Conservation (phyloP, 2,113 vertebrate species). For the Ceyx cyanopectus region DNA sequence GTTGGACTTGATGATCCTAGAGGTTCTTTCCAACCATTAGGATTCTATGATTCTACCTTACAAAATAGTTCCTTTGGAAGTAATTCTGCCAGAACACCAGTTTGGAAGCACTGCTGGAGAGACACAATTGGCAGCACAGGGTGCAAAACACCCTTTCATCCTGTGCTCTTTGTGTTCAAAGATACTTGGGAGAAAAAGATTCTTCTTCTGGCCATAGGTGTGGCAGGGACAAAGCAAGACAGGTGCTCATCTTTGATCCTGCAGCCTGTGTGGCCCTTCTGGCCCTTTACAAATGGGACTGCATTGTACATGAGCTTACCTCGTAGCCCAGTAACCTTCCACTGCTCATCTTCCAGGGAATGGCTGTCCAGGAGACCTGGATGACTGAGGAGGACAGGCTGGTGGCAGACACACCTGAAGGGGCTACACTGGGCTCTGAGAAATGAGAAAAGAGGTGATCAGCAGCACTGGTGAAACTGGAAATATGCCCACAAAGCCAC, state of each 20-base stretch:
- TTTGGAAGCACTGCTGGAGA: not conserved
- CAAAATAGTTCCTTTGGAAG: not conserved
- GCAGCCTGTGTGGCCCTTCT: fast-evolving
- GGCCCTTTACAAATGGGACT: not conserved
- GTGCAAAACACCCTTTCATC: not conserved
- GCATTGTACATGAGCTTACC: conserved; percentile 72
- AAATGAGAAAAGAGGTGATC: not conserved
- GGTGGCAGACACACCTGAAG: conserved; percentile 80
- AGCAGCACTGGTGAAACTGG: not conserved
- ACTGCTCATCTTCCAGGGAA: conserved; percentile 81
- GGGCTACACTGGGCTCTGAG: conserved; percentile 86
- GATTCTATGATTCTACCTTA: not conserved
- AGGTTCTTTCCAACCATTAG: no score
- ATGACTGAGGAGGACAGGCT: conserved; percentile 91
- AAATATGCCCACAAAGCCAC: not conserved
- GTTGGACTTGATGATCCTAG: no score
- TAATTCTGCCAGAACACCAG: not conserved
- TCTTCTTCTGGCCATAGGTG: not conserved
- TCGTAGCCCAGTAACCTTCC: conserved; percentile 94
- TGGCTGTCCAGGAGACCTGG: conserved; percentile 86
- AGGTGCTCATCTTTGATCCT: not conserved
- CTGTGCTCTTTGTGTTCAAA: not conserved
- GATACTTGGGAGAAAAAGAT: not conserved
- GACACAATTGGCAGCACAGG: not conserved
- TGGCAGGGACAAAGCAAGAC: not conserved